These are phyloP conservation scores for Argopecten irradians DNA, from an alignment of 1,140 invertebrate species.

Conservation along the genomic window DNA sequence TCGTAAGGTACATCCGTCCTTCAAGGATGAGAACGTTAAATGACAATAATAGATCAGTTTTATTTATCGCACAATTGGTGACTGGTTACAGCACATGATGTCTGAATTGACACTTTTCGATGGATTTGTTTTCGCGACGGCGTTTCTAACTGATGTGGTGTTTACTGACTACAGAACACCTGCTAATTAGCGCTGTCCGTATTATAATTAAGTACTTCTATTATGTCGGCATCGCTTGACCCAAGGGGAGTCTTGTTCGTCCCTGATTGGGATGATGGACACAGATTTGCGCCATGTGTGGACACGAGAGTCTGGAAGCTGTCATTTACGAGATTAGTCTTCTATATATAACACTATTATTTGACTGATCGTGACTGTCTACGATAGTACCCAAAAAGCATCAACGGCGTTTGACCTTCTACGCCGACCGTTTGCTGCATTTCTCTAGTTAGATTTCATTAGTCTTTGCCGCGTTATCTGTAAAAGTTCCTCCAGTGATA, in stretches of 20 bases:
- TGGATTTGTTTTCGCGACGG: too few relatives aligned
- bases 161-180: too few relatives aligned
- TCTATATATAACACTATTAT: neutral
- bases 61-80: too few relatives aligned
- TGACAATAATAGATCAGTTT: too few relatives aligned
- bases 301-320: neutral
- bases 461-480: neutral
- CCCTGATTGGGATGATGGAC: neutral
- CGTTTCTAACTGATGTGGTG: too few relatives aligned
- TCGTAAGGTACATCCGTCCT: neutral
- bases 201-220: too few relatives aligned
- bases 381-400: neutral
- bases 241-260: neutral
- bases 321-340: neutral
- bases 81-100: too few relatives aligned
- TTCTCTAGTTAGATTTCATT: neutral
- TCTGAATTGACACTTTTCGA: too few relatives aligned
- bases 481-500: neutral
- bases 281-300: neutral
- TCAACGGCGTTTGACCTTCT: neutral
- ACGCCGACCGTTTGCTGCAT: neutral
- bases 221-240: neutral
- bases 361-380: neutral
- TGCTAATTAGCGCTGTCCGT: too few relatives aligned
- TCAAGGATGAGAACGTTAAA: too few relatives aligned